Conservation (phyloP, 2,113 vertebrate species). For the Taurulus bubalis region DNA sequence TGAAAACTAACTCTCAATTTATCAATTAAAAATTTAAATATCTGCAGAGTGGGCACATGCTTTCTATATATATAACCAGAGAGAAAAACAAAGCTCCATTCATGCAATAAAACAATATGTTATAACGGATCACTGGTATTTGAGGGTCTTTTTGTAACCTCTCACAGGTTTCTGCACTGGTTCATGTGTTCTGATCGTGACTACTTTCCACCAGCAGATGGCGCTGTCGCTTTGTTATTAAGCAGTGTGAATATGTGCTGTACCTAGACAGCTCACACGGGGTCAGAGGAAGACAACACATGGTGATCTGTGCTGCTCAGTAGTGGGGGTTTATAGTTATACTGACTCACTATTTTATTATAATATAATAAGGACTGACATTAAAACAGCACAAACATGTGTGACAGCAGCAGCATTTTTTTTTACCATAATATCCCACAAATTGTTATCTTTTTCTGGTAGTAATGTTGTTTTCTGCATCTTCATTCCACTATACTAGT, state of each 20-base stretch:
- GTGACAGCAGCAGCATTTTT: too few relatives aligned
- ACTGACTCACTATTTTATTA: background rate
- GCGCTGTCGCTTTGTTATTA: background rate
- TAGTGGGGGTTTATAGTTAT: too few relatives aligned
- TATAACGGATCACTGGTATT: background rate
- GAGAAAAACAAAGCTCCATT: background rate
- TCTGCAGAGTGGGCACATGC: background rate
- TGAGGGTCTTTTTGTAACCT: background rate
- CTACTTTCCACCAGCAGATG: slow-evolving; percentile 27
- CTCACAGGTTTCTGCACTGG: background rate
- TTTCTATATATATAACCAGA: background rate
- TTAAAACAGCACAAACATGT: background rate
- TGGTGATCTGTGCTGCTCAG: background rate
- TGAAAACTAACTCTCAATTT: background rate
- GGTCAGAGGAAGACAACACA: slow-evolving; percentile 40
- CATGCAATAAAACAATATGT: background rate
- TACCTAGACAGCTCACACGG: slow-evolving; percentile 22
- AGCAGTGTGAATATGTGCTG: slow-evolving; percentile 12
- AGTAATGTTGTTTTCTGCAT: background rate
- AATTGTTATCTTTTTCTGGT: too few relatives aligned
- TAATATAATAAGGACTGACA: background rate
- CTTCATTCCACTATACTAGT: background rate
- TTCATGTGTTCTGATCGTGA: background rate
- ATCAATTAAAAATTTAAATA: background rate
- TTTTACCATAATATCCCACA: background rate